Evolutionary conservation across 1,140 invertebrate genomes (phyloP), one percentile per base, ranked within the genome.

Genomic region (Uloborus diversus): DNA sequence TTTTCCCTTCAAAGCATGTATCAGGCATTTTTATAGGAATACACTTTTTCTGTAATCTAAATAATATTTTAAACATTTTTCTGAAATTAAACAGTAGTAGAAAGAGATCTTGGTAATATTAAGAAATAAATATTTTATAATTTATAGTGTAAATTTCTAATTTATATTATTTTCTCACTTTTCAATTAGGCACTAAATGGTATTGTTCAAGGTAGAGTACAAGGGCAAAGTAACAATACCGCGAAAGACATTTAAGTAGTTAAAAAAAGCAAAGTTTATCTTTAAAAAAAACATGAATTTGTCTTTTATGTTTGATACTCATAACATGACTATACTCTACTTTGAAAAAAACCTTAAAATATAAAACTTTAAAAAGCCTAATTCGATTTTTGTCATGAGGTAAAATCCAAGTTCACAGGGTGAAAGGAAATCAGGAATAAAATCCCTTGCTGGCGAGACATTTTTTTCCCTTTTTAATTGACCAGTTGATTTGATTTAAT

Each of bases 101-200:
- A 1, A 9, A 13, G 17, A 17, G 9, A 42, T 17, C 17, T 42
- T 42, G 9, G 17, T 9, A 17, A 17, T 42, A 17, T 17, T 17
- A 9, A 33, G 32, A 75, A 64, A 51, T 33, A 42, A 69, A 69
- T 51, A 56, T 65, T 33, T 64, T 25, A 78, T 78, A 78, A 66
- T 65, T 65, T 51, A 65, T 28, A 42, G 35, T 49, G 47, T 32
- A 75, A 47, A 59, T 30, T 27, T 27, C 66, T n/a, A n/a, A n/a
- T 78, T 64, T 30, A 37, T 20, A 51, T 49, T 30, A 56, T 25
- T 76, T 76, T 78, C 73, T 78, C 73, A 78, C 62, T 76, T 27
- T 76, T 51, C 59, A 56, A 56, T 78, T 57, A 78, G 73, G 73
- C 73, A 78, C 73, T 78, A 64, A 35, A 53, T 65, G 49, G 62